Evolutionary conservation across 2,797 vertebrate species (phyloP), one percentile per base, ranked within the genome.

Genomic region (Cheirogaleus major): DNA sequence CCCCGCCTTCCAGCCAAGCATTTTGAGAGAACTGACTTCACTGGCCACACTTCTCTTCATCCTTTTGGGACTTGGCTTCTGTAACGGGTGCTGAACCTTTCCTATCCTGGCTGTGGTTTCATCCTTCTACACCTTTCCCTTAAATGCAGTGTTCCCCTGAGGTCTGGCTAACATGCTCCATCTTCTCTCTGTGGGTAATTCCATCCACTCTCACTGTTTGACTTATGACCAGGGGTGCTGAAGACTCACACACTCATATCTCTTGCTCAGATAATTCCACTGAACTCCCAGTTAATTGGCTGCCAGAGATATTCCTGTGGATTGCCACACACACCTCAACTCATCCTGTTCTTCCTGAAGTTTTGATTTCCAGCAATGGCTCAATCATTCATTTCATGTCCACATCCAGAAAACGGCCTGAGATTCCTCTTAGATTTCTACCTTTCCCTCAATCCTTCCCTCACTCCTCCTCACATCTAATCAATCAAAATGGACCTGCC

Each of bases 281-380:
- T 30, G 67, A 92, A 69, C 32, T 95, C 75, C 87, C 70, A 72
- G 5, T 79, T 94, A 96, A 97, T 89, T 90, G 93, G 70, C 93
- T 95, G 45, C 59, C 76, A 57, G 70, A 80, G 82, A 32, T 50
- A 67, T 35, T 75, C 78, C 82, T 73, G 67, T 30, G 20, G 43
- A 94, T 85, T 80, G 80, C 86, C 94, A 69, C 5, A 11, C 73
- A 79, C 63, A 43, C 43, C 91, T 91, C 32, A 7, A 18, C 55
- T 89, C 50, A 70, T 55, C 82, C 76, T 38, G 10, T 45, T 91
- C 69, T 89, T 78, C 59, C 79, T 38, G 23, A 69, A 89, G 20
- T 78, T 96, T 95, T 96, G 61, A 88, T 97, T 81, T 93, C 89
- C 25, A 30, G 55, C 75, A 88, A 75, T 72, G 80, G 72, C 25